Evolutionary conservation across 2,113 vertebrate species (phyloP).

Genomic region (Larimichthys polyactis): DNA sequence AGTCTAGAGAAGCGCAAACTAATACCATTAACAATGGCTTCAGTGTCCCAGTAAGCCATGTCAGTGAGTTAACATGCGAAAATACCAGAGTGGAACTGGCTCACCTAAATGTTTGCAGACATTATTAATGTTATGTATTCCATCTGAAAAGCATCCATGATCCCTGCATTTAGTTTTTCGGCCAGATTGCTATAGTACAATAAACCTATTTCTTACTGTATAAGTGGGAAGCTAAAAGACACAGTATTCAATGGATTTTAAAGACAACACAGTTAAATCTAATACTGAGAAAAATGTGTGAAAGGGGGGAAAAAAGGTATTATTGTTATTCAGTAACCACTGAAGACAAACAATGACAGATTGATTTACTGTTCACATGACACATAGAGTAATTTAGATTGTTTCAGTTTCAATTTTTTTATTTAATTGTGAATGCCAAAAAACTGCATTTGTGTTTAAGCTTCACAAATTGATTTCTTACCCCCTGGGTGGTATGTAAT

Average conservation of each 20-base stretch:
- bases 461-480: conserved; percentile 82
- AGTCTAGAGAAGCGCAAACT: background rate
- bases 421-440: conserved; percentile 61
- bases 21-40: too few relatives aligned
- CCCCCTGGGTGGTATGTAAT: conserved; percentile 83
- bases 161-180: background rate
- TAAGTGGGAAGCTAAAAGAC: background rate
- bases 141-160: background rate
- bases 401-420: conserved; percentile 53
- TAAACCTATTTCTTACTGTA: background rate
- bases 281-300: background rate
- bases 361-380: conserved; percentile 71
- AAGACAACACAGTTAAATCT: background rate
- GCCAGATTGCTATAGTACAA: too few relatives aligned
- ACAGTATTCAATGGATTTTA: background rate
- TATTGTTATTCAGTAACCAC: conserved; percentile 21
- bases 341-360: conserved; percentile 46
- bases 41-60: too few relatives aligned
- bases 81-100: too few relatives aligned
- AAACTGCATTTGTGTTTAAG: conserved; percentile 77
- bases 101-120: too few relatives aligned
- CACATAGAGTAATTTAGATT: conserved; percentile 56
- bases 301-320: background rate
- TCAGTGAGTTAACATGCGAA: too few relatives aligned
- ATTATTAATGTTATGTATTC: too few relatives aligned